phyloP scores from a whole-genome alignment of 2,797 vertebrate genomes.

The Brachyrhaphis roseni region DNA sequence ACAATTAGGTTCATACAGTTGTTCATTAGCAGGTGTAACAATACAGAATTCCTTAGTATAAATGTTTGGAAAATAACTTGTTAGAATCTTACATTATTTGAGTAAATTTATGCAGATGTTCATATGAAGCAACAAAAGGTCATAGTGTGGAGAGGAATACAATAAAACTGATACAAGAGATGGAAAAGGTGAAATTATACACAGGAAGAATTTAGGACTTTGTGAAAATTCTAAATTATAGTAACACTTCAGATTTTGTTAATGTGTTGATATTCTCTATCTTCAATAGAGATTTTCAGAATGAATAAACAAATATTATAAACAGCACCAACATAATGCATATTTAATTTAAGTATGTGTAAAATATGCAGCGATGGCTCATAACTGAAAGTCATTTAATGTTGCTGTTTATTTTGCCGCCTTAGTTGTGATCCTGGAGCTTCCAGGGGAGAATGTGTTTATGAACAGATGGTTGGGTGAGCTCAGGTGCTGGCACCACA shows the following conservation, averaged over 20 bases:
- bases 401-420: slow-evolving; percentile 16
- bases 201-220: not conserved
- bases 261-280: not conserved
- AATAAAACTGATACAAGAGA: not conserved
- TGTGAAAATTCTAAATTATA: not conserved
- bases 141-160: not conserved
- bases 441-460: slow-evolving; percentile 34
- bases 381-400: not conserved
- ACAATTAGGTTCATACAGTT: too few relatives aligned
- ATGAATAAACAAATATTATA: not conserved
- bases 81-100: not conserved
- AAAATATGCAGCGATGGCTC: slow-evolving; percentile 4
- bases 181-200: not conserved
- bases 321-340: not conserved
- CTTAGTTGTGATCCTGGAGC: slow-evolving; percentile 13
- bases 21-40: not conserved
- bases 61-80: not conserved
- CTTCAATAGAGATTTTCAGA: not conserved
- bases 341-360: not conserved
- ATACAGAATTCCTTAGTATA: not conserved
- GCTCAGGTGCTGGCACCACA: slow-evolving; percentile 38
- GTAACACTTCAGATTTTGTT: not conserved
- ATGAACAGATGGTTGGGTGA: slow-evolving; percentile 50
- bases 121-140: not conserved
- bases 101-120: not conserved